These are phyloP conservation scores for Drosophila affinis DNA, from an alignment of 2,888 invertebrate species.

Conservation along the genomic window DNA sequence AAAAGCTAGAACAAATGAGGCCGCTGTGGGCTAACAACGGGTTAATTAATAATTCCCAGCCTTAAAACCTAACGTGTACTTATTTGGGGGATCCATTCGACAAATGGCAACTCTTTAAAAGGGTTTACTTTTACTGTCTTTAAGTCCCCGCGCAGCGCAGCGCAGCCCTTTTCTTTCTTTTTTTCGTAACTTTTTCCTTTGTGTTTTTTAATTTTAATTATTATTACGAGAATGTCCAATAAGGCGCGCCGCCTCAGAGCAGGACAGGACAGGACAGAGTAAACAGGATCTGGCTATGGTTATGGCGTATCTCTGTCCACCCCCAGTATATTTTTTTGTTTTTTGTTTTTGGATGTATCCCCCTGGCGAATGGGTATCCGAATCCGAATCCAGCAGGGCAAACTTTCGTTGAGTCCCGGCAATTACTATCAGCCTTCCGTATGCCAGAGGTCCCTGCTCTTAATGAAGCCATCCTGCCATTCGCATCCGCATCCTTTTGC, in stretches of 20 bases:
- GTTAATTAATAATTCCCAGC: conserved; percentile 71
- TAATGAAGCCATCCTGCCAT: conserved; percentile 46
- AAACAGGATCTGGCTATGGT: too few relatives aligned
- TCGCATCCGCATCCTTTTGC: conserved; percentile 20
- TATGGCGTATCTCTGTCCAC: neutral
- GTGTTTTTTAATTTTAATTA: conserved; percentile 66
- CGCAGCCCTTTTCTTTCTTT: neutral
- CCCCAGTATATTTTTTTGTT: neutral
- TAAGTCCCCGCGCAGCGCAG: conserved; percentile 42
- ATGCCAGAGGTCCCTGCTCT: conserved; percentile 32
- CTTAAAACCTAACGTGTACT: conserved; percentile 56
- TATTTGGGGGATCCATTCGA: conserved; percentile 62
- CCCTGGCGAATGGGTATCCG: neutral
- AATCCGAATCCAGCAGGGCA: conserved; percentile 32
- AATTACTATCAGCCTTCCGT: conserved; percentile 58
- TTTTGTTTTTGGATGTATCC: neutral
- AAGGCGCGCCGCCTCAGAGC: conserved; percentile 17
- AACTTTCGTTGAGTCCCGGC: conserved; percentile 63
- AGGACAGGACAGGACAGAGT: neutral
- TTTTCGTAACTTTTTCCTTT: conserved; percentile 17
- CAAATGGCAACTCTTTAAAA: conserved; percentile 71
- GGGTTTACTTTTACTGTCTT: conserved; percentile 54
- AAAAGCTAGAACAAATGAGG: conserved; percentile 61
- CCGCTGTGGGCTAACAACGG: conserved; percentile 65
- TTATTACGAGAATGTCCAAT: conserved; percentile 61